Evolutionary conservation across 2,113 vertebrate species (phyloP).

Genomic region (Sapajus apella): DNA sequence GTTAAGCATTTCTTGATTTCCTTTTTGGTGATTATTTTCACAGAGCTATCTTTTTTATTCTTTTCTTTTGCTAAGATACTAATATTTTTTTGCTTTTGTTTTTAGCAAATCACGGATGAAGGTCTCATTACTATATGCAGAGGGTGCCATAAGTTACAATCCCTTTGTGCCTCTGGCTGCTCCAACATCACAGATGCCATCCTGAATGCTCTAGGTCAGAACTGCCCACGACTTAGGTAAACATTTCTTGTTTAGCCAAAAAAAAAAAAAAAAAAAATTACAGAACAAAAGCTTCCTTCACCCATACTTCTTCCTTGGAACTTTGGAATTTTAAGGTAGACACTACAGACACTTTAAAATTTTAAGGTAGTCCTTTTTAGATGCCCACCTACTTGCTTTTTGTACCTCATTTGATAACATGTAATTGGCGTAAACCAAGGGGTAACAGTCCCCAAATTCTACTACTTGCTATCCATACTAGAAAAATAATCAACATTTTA

Average conservation of each 20-base stretch:
- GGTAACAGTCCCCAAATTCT: background rate
- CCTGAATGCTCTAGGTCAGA: conserved; percentile 96
- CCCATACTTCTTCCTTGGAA: background rate
- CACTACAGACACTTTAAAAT: background rate
- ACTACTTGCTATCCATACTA: background rate
- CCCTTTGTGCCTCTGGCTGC: conserved; percentile 97
- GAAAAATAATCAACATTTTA: background rate
- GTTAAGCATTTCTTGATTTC: conserved; percentile 13
- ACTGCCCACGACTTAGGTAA: conserved; percentile 96
- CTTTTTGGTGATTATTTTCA: conserved; percentile 47
- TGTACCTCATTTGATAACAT: background rate
- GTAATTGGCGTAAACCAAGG: background rate
- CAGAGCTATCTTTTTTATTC: background rate
- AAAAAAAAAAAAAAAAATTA: conserved; percentile 38
- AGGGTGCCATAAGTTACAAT: conserved; percentile 97
- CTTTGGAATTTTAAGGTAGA: conserved; percentile 30
- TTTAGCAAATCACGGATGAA: conserved; percentile 99
- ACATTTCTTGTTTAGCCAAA: conserved; percentile 26
- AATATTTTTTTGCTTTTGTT: conserved; percentile 41
- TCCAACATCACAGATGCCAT: conserved; percentile 98
- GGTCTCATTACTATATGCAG: conserved; percentile 99
- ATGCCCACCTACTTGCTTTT: background rate
- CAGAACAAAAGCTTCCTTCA: background rate
- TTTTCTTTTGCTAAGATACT: conserved; percentile 40
- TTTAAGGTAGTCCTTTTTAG: background rate